Percentiles rank a stretch among this genome's conserved stretches.
These are phyloP conservation scores for Campylomormyrus numenius DNA, from an alignment of 2,113 vertebrate genomes.

Conservation along the genomic window DNA sequence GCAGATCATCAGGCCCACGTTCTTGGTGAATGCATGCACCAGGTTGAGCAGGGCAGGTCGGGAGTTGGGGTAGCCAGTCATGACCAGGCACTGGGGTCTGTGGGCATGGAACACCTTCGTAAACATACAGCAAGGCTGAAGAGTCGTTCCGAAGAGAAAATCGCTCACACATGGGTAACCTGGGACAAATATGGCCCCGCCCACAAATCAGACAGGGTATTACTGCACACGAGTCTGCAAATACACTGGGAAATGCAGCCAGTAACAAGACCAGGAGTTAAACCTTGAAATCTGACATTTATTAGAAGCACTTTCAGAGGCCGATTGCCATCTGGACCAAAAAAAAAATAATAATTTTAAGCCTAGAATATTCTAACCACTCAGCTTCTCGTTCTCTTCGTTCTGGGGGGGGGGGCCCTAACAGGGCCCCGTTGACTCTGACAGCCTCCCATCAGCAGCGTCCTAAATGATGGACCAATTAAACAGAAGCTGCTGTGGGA, in stretches of 20 bases:
- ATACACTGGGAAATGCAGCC: conserved; percentile 46
- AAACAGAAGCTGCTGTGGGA: background rate
- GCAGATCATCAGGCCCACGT: conserved; percentile 94
- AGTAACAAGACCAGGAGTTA: background rate
- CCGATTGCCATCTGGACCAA: conserved; percentile 43
- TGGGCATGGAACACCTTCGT: conserved; percentile 23
- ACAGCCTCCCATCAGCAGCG: background rate
- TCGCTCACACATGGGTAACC: background rate
- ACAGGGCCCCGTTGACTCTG: background rate
- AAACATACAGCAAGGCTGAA: background rate
- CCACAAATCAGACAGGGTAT: background rate
- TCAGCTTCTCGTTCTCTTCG: background rate
- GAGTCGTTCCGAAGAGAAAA: background rate
- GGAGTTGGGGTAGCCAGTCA: conserved; percentile 89
- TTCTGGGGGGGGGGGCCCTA: background rate
- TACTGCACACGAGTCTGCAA: background rate
- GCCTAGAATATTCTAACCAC: background rate
- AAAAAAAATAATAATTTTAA: background rate
- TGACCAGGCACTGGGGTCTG: conserved; percentile 95
- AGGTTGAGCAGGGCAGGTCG: conserved; percentile 89
- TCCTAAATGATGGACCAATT: background rate
- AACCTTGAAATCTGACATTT: conserved; percentile 18
- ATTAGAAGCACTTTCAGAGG: background rate
- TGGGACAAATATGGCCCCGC: background rate
- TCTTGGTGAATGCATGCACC: conserved; percentile 94